Percentiles rank a stretch among this genome's conserved stretches.
phyloP scores from a whole-genome alignment of 2,113 vertebrate genomes.

The Indicator maculatus region DNA sequence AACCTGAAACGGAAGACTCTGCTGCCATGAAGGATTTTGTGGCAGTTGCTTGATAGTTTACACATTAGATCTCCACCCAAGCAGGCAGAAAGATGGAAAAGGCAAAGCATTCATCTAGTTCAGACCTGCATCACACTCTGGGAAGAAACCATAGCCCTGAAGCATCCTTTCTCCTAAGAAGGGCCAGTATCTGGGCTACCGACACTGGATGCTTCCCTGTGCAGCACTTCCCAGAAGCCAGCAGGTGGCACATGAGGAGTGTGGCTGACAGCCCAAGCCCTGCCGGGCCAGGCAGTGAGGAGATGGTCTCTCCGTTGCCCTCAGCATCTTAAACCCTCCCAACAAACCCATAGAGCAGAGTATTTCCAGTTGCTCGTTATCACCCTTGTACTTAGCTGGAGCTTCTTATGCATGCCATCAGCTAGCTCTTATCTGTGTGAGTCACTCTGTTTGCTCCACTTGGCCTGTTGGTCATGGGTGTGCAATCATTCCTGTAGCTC shows the following conservation, averaged over 20 bases:
- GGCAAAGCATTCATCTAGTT: neutral
- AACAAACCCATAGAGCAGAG: neutral
- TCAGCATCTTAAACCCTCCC: neutral
- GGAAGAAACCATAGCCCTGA: neutral
- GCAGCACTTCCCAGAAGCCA: neutral
- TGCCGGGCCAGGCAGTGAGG: accelerated
- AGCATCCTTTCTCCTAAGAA: neutral
- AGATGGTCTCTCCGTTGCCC: neutral
- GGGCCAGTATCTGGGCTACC: accelerated
- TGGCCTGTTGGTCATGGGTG: neutral
- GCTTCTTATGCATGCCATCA: neutral
- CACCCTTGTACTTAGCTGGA: neutral
- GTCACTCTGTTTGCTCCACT: neutral
- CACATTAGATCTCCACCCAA: neutral
- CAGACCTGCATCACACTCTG: neutral
- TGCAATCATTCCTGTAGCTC: neutral
- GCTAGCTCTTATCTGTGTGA: neutral
- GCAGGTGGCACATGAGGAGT: conserved; percentile 40
- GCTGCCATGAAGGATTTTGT: neutral
- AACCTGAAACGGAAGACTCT: neutral
- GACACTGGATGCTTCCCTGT: accelerated
- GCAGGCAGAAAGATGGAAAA: neutral
- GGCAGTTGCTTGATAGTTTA: neutral
- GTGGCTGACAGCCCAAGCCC: neutral
- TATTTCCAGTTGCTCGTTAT: neutral